These are phyloP conservation scores for Thamnophis elegans DNA, from an alignment of 2,797 vertebrate genomes.

Conservation along the genomic window DNA sequence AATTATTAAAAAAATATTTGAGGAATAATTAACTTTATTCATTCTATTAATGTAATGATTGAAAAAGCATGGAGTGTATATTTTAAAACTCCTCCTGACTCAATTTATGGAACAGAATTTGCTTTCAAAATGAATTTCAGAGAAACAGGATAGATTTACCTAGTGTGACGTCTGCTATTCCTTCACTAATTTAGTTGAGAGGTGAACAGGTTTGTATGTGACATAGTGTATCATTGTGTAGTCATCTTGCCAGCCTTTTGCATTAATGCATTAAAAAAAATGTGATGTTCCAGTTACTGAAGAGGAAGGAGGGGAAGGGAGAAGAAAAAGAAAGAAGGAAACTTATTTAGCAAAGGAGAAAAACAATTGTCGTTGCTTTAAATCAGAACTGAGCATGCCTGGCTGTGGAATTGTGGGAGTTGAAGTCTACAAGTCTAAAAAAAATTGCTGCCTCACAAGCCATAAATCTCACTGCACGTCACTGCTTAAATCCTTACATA, in stretches of 20 bases:
- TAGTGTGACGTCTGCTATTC: background rate
- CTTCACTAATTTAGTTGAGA: background rate
- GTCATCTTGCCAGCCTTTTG: background rate
- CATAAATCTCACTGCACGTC: too few relatives aligned
- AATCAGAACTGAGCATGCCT: too few relatives aligned
- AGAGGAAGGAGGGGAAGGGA: too few relatives aligned
- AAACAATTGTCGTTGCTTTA: too few relatives aligned
- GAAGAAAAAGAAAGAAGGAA: too few relatives aligned
- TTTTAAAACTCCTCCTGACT: background rate
- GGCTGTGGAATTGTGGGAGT: too few relatives aligned
- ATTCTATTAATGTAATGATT: background rate
- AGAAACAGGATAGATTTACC: background rate
- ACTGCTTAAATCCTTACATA: background rate
- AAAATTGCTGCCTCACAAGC: too few relatives aligned
- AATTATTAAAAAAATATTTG: too few relatives aligned
- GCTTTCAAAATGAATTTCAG: background rate
- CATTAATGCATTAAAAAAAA: background rate
- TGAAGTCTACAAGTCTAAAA: too few relatives aligned
- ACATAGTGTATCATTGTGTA: background rate
- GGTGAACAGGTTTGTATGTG: background rate
- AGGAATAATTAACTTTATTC: background rate
- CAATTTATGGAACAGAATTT: background rate
- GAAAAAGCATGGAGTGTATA: background rate
- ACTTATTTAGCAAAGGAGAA: too few relatives aligned
- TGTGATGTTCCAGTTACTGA: background rate